Evolutionary conservation across 1,140 invertebrate species (phyloP), one percentile per base, ranked within the genome.

Genomic region (Caenorhabditis remanei): DNA sequence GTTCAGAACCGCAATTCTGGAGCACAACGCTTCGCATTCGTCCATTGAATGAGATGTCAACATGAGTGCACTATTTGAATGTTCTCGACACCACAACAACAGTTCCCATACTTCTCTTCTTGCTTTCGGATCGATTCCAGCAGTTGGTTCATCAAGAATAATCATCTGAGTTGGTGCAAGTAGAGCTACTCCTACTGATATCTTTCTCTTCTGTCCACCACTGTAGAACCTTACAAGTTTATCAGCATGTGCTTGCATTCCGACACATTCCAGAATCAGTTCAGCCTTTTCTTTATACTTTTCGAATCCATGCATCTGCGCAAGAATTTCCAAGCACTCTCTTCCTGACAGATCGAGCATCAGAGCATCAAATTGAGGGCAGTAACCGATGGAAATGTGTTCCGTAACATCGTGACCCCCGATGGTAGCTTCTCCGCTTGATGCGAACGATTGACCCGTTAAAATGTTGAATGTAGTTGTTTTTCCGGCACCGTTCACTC

Each of bases 371-470:
- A 95, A 96, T 93, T 96, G 96, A 16, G 96, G 96, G 93, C 96
- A 96, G 90, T 96, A 96, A 19, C 96, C 95, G 87, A 96, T 93
- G 11, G 79, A 41, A 48, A 87, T 87, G n/a, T 71, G 83, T 13
- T 88, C 50, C 13, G 88, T 83, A 24, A 79, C 89, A 63, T 89
- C 84, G 24, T 55, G 43, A 50, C 65, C 79, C 19, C 53, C 75
- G 82, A 93, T 90, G 83, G 91, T 92, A 83, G 95, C 95, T 89
- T 93, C 92, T 19, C 96, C 96, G 50, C 92, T 92, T 7, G 95
- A 94, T 13, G 95, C 93, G 55, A 93, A 89, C 53, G 95, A 93
- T 91, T 96, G 95, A 11, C 96, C 96, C 3, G 96, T 97, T 87
- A 95, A 89, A 93, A 95, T 94, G 89, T 94, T 94, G 89, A 95